Percentiles rank a stretch among this genome's conserved stretches.
These are phyloP conservation scores for Cephus sareptanus DNA, from an alignment of 2,888 invertebrate species.

Conservation along the genomic window DNA sequence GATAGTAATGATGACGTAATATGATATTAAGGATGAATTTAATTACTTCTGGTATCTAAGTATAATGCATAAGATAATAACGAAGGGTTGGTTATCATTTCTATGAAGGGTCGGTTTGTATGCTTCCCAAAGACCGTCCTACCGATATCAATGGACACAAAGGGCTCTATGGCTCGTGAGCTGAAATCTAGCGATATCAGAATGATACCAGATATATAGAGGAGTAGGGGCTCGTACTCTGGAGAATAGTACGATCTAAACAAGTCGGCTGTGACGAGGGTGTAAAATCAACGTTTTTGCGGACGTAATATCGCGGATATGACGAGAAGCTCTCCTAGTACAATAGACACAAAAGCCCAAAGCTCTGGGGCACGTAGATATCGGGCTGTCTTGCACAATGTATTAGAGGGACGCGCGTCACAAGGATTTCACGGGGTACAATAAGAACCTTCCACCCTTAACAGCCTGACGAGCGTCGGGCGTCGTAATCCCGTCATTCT, in stretches of 20 bases:
- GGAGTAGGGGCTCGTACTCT: background rate
- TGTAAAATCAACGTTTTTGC: background rate
- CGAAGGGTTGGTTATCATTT: background rate
- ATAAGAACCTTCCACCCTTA: background rate
- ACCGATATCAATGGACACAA: no score
- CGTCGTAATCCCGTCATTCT: background rate
- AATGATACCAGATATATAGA: background rate
- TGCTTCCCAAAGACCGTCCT: no score
- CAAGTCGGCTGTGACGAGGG: background rate
- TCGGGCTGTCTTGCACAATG: background rate
- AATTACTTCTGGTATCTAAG: background rate
- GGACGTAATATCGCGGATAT: background rate
- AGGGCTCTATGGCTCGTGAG: no score
- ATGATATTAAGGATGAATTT: background rate
- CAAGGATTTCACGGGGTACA: background rate
- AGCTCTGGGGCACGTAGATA: background rate
- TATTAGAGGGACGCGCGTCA: background rate
- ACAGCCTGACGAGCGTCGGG: background rate
- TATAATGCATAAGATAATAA: background rate
- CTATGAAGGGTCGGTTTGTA: background rate
- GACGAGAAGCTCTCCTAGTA: background rate
- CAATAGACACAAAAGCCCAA: background rate
- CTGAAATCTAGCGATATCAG: no score
- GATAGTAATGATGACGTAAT: background rate
- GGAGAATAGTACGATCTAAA: background rate